Conservation (phyloP, 2,797 vertebrate species). For the Catamblyrhynchus diadema region DNA sequence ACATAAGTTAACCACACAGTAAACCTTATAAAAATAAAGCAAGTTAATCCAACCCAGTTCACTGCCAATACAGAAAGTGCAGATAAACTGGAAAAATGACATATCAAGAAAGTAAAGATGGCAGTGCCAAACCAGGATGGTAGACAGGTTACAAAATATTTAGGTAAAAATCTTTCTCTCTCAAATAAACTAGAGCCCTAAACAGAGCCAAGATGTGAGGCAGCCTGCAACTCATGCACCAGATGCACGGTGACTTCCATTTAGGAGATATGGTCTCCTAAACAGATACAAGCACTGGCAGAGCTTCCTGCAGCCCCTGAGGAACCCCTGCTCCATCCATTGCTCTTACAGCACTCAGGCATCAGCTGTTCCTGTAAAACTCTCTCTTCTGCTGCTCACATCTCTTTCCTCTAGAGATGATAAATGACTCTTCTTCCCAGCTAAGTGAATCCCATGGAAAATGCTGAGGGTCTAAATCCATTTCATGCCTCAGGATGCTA, state of each 20-base stretch:
- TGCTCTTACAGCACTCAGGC: not conserved
- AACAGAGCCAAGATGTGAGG: not conserved
- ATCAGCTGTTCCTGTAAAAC: not conserved
- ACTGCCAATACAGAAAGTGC: not conserved
- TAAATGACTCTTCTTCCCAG: not conserved
- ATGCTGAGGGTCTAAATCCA: not conserved
- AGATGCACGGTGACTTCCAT: rapidly evolving
- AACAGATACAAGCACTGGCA: not conserved
- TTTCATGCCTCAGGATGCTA: not conserved
- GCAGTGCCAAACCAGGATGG: rapidly evolving
- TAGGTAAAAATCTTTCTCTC: not conserved
- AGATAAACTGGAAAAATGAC: not conserved
- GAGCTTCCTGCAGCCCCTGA: not conserved
- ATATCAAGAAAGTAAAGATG: not conserved
- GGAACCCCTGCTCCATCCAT: not conserved
- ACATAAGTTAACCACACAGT: not conserved
- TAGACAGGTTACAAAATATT: not conserved
- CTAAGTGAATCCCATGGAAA: not conserved
- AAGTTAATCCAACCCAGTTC: not conserved
- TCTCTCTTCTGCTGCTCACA: not conserved
- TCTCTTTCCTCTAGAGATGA: not conserved
- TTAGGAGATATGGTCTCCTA: not conserved
- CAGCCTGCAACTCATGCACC: not conserved
- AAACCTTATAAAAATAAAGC: not conserved
- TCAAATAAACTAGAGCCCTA: not conserved